Evolutionary conservation across 2,888 invertebrate genomes (phyloP), one percentile per base, ranked within the genome.

Genomic region (Melieria picta): DNA sequence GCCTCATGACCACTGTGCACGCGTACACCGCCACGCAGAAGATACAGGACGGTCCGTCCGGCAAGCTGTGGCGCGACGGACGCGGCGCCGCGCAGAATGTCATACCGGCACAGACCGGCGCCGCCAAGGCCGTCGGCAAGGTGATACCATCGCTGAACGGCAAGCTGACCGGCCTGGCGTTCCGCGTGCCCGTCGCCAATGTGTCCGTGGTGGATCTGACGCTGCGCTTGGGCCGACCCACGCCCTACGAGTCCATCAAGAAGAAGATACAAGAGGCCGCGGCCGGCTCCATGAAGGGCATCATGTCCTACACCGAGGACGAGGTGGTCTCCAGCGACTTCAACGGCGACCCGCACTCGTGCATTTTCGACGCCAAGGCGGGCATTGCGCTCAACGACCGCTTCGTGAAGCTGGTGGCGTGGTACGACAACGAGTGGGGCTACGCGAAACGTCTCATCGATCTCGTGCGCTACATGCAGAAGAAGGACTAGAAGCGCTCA

Each of bases 371-470:
- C 87, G 98, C 98, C 75, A 92, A 93, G 80, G 99, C 99, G 81
- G 98, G 98, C 83, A 99, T 99, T 88, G 91, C 93, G 78, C 91
- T 99, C 78, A 98, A 94, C 87, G 93, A 95, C 85, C 93, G 93
- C 88, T 99, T 99, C 85, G 98, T 99, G 73, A 99, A 99, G 88
- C 92, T 99, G 75, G 94, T 99, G 88, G 94, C 98, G 80, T 99
- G 99, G 99, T 99, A 99, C 88, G 99, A 99, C 89, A 99, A 99
- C 88, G 99, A 99, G 88, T 98, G 90, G 86, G 99, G 99, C 74
- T 99, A 99, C 90, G 98, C 98, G 83, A 93, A 92, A 92, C 93
- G 99, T 87, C 98, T 99, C 81, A 92, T 98, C 83, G 99, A 99
- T 88, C 93, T 99, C 87, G 95, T 99, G 90, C 93, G 93, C 86